phyloP scores from a whole-genome alignment of 92 coral and sea anemone genomes.

The Siderastrea siderea region DNA sequence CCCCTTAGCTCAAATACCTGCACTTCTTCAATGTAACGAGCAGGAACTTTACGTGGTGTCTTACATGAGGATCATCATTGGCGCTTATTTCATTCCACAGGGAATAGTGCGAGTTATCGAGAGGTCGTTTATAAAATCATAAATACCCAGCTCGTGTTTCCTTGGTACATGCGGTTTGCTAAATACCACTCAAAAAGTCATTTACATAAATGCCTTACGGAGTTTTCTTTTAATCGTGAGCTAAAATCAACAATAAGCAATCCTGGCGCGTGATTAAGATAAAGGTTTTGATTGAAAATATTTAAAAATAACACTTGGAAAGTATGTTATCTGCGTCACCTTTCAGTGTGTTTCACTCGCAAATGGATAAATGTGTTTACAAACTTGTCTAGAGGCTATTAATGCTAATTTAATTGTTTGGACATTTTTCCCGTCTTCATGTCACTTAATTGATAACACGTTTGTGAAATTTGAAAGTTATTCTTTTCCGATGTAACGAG shows the following conservation, averaged over 20 bases:
- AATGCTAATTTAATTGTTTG: slow-evolving; percentile 49
- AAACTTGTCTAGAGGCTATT: slow-evolving; percentile 36
- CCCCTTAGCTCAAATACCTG: slow-evolving; percentile 15
- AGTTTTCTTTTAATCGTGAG: slow-evolving; percentile 20
- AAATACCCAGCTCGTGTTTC: slow-evolving; percentile 12
- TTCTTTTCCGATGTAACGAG: neutral
- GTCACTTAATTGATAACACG: slow-evolving; percentile 25
- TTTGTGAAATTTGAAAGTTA: slow-evolving; percentile 2
- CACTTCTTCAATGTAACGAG: slow-evolving; percentile 7
- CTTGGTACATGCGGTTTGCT: slow-evolving; percentile 2
- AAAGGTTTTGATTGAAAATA: slow-evolving; percentile 50
- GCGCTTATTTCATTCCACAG: slow-evolving; percentile 31
- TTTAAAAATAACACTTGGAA: slow-evolving; percentile 7
- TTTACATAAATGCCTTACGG: slow-evolving; percentile 22
- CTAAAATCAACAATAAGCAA: slow-evolving; percentile 10
- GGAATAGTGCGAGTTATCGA: slow-evolving; percentile 11
- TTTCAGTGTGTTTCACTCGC: slow-evolving; percentile 5
- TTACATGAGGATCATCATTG: slow-evolving; percentile 4
- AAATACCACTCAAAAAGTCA: slow-evolving; percentile 49
- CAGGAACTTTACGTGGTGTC: neutral
- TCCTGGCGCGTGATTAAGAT: slow-evolving; percentile 11
- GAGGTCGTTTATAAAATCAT: neutral
- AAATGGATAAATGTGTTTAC: slow-evolving; percentile 27
- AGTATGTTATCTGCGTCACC: slow-evolving; percentile 14
- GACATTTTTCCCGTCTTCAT: slow-evolving; percentile 30